These are phyloP conservation scores for Ophioninae sp. DNA, from an alignment of 2,888 invertebrate species.

Conservation along the genomic window DNA sequence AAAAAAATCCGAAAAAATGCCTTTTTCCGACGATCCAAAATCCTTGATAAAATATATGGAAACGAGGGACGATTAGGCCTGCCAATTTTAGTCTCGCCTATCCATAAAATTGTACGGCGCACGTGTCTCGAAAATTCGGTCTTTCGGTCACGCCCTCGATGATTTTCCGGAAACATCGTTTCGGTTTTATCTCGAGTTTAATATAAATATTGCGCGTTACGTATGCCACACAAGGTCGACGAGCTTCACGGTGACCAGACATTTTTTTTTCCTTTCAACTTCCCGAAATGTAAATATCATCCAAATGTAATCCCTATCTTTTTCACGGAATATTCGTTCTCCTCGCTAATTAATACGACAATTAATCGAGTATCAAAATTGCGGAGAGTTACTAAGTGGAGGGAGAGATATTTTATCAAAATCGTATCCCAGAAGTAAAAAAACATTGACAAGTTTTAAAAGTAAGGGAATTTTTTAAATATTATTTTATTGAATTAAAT, in stretches of 20 bases:
- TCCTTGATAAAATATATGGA: slow-evolving; percentile 13
- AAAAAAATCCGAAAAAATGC: background rate
- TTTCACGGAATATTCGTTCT: background rate
- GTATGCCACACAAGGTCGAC: slow-evolving; percentile 15
- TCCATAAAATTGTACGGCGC: slow-evolving; percentile 1
- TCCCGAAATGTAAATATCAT: background rate
- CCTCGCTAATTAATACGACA: background rate
- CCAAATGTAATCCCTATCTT: background rate
- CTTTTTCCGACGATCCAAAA: too few relatives aligned
- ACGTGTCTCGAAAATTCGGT: background rate
- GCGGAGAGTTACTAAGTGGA: background rate
- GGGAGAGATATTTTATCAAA: too few relatives aligned
- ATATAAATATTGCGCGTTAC: slow-evolving; percentile 17
- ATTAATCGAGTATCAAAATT: background rate
- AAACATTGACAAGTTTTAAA: background rate
- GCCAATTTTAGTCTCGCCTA: slow-evolving; percentile 17
- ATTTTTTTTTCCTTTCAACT: background rate
- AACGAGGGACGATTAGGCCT: slow-evolving; percentile 49
- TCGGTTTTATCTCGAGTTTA: slow-evolving; percentile 12
- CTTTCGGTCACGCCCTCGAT: background rate
- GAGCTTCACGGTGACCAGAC: slow-evolving; percentile 15
- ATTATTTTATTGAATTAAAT: too few relatives aligned
- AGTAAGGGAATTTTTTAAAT: too few relatives aligned
- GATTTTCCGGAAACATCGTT: slow-evolving; percentile 7
- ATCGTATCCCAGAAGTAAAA: background rate